Evolutionary conservation across 2,888 invertebrate species (phyloP), one percentile per base, ranked within the genome.

Genomic region (Thera obeliscata): DNA sequence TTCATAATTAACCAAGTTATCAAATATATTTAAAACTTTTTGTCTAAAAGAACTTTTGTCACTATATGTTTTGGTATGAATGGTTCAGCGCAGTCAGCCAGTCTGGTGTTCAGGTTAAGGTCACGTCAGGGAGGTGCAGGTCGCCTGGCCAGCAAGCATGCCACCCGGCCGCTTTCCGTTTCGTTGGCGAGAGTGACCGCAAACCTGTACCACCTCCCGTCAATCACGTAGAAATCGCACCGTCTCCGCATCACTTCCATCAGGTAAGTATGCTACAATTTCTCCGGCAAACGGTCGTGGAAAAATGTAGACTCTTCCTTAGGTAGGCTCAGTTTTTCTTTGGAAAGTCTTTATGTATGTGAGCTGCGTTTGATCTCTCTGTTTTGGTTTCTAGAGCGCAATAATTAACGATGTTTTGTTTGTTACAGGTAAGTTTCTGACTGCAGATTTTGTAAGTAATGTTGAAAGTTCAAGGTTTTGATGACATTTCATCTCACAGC

Each of bases 141-240:
- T 38, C 11, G 56, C 7, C 41, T 6, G n/a, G 52, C n/a, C 46
- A 61, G 46, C 52, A 66, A 59, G 76, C 70, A 75, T 74, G 77
- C 76, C 71, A 74, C 74, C 66, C 62, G 72, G 75, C 78, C 66
- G 76, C 86, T 86, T 85, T 86, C 84, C 50, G 80, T 86, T 86
- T 86, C 83, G 57, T 63, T 70, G 77, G 82, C 68, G 85, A 83
- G 85, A 84, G 85, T 83, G 79, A 33, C 43, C 64, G 52, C 66
- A 48, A 62, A 75, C 81, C 74, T 65, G 75, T 69, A 38, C 46
- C 72, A 72, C 63, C 8, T 38, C 12, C 59, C 67, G 64, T 68
- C 72, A 63, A 58, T 67, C 63, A 66, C 60, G 61, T 64, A 61
- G 70, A 72, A 69, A 67, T 70, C 71, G 66, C 66, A 54, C 65